Evolutionary conservation across 2,113 vertebrate species (phyloP).

Genomic region (Cairina moschata): DNA sequence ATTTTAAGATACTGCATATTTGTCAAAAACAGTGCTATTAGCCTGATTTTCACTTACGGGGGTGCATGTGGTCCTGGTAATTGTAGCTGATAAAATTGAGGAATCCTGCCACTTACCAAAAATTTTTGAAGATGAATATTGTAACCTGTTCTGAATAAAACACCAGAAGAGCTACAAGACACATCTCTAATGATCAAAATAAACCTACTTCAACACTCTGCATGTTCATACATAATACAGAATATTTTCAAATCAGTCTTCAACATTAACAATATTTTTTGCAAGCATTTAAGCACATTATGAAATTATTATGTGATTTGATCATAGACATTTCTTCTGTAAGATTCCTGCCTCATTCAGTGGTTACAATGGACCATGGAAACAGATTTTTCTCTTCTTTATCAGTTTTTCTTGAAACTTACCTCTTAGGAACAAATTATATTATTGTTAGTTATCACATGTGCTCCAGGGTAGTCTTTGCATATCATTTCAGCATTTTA

Average conservation of each 20-base stretch:
- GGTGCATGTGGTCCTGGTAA: neutral
- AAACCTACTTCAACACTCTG: neutral
- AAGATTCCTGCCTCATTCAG: neutral
- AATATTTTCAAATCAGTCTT: neutral
- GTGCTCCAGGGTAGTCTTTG: neutral
- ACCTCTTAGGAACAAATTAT: neutral
- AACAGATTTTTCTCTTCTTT: neutral
- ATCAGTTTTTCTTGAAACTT: neutral
- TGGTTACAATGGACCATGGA: neutral
- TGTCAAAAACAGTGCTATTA: neutral
- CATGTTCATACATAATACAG: neutral
- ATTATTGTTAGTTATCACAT: neutral
- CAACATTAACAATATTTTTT: neutral
- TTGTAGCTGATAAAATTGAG: neutral
- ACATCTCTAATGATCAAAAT: neutral
- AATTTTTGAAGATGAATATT: neutral
- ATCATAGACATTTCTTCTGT: neutral
- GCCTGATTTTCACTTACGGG: neutral
- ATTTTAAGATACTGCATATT: neutral
- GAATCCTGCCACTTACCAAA: neutral
- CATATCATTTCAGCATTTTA: neutral
- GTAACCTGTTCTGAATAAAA: neutral
- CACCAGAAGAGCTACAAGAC: fast-evolving
- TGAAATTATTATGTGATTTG: neutral
- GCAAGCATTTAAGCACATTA: neutral